Conservation (phyloP, 2,113 vertebrate species). For the Morone saxatilis region DNA sequence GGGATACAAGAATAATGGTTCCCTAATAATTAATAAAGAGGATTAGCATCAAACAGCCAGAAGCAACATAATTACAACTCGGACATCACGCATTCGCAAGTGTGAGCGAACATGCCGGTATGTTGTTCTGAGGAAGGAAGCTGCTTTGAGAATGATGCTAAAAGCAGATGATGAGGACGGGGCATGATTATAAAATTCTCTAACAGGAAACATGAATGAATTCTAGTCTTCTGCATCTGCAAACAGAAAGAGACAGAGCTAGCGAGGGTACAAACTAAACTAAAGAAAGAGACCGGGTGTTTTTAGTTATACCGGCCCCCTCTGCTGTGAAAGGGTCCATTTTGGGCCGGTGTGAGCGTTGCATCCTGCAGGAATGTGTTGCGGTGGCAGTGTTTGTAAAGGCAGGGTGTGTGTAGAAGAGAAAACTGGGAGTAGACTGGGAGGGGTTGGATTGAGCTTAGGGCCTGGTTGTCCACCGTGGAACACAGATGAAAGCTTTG, state of each 20-base stretch:
- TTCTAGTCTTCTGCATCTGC: slow-evolving; percentile 1
- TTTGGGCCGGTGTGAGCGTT: slow-evolving; percentile 53
- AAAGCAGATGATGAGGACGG: slow-evolving; percentile 23
- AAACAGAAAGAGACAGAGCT: slow-evolving; percentile 12
- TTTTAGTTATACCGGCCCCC: slow-evolving; percentile 14
- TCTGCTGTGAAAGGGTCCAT: slow-evolving; percentile 65
- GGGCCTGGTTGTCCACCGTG: slow-evolving; percentile 16
- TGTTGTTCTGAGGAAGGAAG: background rate
- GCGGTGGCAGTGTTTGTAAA: slow-evolving; percentile 57
- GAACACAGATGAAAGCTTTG: slow-evolving; percentile 23
- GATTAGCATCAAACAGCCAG: slow-evolving; percentile 36
- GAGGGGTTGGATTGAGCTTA: slow-evolving; percentile 43
- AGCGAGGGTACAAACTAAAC: background rate
- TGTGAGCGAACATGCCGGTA: background rate
- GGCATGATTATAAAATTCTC: background rate
- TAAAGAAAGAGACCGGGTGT: slow-evolving; percentile 7
- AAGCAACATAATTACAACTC: slow-evolving; percentile 1
- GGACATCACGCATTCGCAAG: slow-evolving; percentile 8
- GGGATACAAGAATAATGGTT: background rate
- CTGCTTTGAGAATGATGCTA: slow-evolving; percentile 15
- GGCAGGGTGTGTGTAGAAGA: slow-evolving; percentile 40
- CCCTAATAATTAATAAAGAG: slow-evolving; percentile 18
- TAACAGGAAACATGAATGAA: slow-evolving; percentile 32
- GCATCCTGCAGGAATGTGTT: slow-evolving; percentile 66
- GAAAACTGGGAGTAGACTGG: slow-evolving; percentile 44